Percentiles rank a stretch among this genome's conserved stretches.
phyloP scores from a whole-genome alignment of 2,888 invertebrate genomes.

The Hyalella azteca region DNA sequence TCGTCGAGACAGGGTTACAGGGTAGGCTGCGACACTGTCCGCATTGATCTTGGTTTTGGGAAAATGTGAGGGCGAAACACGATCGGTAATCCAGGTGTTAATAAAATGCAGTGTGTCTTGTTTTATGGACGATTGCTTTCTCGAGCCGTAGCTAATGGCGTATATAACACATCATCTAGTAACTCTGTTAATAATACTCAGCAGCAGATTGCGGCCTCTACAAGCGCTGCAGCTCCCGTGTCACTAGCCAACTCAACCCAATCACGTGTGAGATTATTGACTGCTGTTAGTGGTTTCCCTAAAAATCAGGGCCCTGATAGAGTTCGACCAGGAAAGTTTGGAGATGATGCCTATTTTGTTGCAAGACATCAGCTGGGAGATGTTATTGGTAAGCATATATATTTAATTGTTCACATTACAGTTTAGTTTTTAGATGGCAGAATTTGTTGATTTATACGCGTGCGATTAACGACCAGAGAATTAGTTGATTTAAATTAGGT shows the following conservation, averaged over 20 bases:
- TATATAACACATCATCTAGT: constrained; percentile 47
- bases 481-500: too few species aligned
- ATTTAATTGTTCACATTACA: neutral
- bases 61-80: constrained; percentile 16
- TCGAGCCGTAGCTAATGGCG: constrained; percentile 55
- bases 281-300: constrained; percentile 91
- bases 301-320: constrained; percentile 65
- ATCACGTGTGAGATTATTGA: constrained; percentile 68
- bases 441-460: too few species aligned
- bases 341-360: constrained; percentile 96
- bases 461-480: too few species aligned
- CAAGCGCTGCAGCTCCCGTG: constrained; percentile 29
- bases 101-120: constrained; percentile 58
- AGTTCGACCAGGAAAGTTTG: constrained; percentile 77
- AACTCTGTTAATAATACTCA: constrained; percentile 6
- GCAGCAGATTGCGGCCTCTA: constrained; percentile 22
- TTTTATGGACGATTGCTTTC: constrained; percentile 56
- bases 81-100: neutral
- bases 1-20: neutral
- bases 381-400: constrained; percentile 80
- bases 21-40: neutral
- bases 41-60: constrained; percentile 4
- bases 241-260: constrained; percentile 19
- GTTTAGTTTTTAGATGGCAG: neutral
- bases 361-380: constrained; percentile 79